phyloP scores from a whole-genome alignment of 2,888 invertebrate species.

The Lithophane socia region DNA sequence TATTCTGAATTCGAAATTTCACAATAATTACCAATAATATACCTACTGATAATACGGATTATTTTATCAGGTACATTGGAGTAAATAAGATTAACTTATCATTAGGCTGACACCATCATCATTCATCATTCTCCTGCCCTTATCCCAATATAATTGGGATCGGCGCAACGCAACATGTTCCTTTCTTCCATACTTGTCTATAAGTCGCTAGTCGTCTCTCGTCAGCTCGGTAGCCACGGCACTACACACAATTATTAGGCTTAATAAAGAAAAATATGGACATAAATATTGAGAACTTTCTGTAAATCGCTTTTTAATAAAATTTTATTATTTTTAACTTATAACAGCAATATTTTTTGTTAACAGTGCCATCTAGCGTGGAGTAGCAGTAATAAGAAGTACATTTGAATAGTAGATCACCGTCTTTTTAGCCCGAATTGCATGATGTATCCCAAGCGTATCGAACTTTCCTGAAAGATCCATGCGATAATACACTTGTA shows the following conservation, averaged over 20 bases:
- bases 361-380: slow-evolving; percentile 63
- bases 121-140: background rate
- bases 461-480: slow-evolving; percentile 36
- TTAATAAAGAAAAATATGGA: background rate
- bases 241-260: background rate
- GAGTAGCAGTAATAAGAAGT: slow-evolving; percentile 51
- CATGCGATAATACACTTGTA: background rate
- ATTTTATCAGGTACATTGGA: slow-evolving; percentile 7
- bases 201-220: too few species aligned
- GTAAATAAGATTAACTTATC: slow-evolving; percentile 19
- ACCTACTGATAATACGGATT: slow-evolving; percentile 13
- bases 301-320: background rate
- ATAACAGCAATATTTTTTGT: background rate
- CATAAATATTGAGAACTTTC: slow-evolving; percentile 30
- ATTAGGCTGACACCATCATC: background rate
- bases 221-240: too few species aligned
- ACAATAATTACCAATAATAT: slow-evolving; percentile 26
- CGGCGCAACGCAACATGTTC: background rate
- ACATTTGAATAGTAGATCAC: background rate
- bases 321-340: background rate
- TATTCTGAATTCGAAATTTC: slow-evolving; percentile 19
- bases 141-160: background rate
- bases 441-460: background rate
- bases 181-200: too few species aligned
- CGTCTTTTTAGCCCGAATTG: background rate